phyloP scores from a whole-genome alignment of 2,113 vertebrate genomes.

The Stegostoma tigrinum region DNA sequence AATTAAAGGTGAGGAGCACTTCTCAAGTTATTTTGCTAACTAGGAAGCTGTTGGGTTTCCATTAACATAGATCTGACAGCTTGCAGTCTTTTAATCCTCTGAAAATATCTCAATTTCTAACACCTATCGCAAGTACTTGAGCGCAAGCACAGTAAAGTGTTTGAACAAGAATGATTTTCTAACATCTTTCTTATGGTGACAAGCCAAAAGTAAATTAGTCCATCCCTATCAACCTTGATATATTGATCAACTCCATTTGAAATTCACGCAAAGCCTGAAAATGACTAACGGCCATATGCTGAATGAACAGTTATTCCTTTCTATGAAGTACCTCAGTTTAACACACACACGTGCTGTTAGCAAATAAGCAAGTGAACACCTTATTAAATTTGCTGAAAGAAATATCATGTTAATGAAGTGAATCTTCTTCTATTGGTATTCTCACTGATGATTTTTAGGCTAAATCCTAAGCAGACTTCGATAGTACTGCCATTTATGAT shows the following conservation, averaged over 20 bases:
- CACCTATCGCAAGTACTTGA: neutral
- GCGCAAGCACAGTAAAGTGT: neutral
- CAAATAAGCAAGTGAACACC: neutral
- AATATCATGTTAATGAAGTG: neutral
- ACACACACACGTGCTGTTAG: neutral
- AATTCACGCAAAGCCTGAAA: neutral
- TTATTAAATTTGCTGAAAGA: neutral
- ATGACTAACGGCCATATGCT: neutral
- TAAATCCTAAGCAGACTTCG: neutral
- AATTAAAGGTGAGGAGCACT: neutral
- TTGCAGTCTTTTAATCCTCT: neutral
- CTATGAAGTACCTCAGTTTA: neutral
- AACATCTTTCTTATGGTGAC: neutral
- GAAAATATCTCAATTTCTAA: neutral
- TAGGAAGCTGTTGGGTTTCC: neutral
- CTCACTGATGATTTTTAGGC: neutral
- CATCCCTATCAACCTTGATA: neutral
- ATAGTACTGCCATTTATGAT: neutral
- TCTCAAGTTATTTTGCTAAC: neutral
- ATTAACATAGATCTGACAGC: neutral
- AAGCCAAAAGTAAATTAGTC: neutral
- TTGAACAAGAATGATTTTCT: neutral
- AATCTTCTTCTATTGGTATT: neutral
- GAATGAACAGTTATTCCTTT: neutral
- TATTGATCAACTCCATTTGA: neutral